Conservation (phyloP, 2,113 vertebrate genomes). For the human region GRCh38 chr4:24377001-24377500, state of each 20-base stretch:
- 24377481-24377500: background rate
- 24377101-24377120: conserved; percentile 64
- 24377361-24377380: background rate
- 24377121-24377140: conserved; percentile 70
- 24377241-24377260: background rate
- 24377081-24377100: conserved; percentile 52
- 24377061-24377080: conserved; percentile 62
- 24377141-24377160: conserved; percentile 79
- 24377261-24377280: background rate
- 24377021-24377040: conserved; percentile 56
- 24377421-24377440: background rate
- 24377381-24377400: background rate
- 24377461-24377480: background rate
- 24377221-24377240: conserved; percentile 55
- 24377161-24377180: conserved; percentile 72
- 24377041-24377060: conserved; percentile 67
- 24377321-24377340: background rate
- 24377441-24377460: background rate
- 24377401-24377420: background rate
- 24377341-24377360: background rate
- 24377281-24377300: background rate
- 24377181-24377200: background rate
- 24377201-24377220: conserved; percentile 57
- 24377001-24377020: conserved; percentile 54
- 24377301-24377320: background rate